These are phyloP conservation scores for Napeogenes inachia DNA, from an alignment of 2,888 invertebrate species.

Conservation along the genomic window DNA sequence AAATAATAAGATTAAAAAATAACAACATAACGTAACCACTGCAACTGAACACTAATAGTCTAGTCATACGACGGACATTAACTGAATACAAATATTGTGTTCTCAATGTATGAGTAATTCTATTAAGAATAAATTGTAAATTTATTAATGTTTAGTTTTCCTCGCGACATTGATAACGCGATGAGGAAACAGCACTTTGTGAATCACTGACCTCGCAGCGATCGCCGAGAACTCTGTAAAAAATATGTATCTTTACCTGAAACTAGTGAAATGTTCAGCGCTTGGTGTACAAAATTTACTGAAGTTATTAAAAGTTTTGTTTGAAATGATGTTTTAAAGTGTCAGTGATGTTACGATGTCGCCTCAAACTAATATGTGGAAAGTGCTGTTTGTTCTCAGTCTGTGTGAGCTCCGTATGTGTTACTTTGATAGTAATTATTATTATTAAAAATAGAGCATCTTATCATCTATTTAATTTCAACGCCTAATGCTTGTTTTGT, in stretches of 20 bases:
- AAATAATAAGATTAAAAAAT: not conserved
- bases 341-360: slow-evolving; percentile 11
- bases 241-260: not conserved
- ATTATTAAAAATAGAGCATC: too few relatives aligned
- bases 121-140: slow-evolving; percentile 18
- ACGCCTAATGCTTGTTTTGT: too few relatives aligned
- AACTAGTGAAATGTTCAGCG: slow-evolving; percentile 4
- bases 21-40: not conserved
- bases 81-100: not conserved
- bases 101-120: slow-evolving; percentile 22
- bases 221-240: slow-evolving; percentile 15
- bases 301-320: too few relatives aligned
- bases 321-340: not conserved
- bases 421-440: too few relatives aligned
- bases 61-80: not conserved
- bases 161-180: slow-evolving; percentile 27
- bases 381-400: slow-evolving; percentile 12
- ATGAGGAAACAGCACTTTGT: slow-evolving; percentile 40
- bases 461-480: too few relatives aligned
- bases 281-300: too few relatives aligned
- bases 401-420: slow-evolving; percentile 15
- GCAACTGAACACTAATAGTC: not conserved
- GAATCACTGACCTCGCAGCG: slow-evolving; percentile 45
- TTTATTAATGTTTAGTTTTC: slow-evolving; percentile 28
- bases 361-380: slow-evolving; percentile 7